Evolutionary conservation across 2,888 invertebrate species (phyloP), one percentile per base, ranked within the genome.

Genomic region (Amblyteles armatorius): DNA sequence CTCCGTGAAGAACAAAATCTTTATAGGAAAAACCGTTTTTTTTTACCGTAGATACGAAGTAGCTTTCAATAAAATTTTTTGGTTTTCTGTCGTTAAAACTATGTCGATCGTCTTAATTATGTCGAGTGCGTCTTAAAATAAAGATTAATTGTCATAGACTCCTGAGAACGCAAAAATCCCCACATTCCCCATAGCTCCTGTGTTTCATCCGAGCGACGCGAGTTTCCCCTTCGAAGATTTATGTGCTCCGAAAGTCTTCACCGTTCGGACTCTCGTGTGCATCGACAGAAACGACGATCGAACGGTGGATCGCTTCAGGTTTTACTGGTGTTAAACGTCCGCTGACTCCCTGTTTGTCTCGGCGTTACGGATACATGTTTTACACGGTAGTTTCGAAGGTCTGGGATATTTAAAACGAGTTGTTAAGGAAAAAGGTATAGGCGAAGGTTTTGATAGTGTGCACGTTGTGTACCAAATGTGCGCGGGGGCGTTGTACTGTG

Each of bases 321-420:
- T 55, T 67, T 52, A 40, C 33, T 50, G 55, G 71, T 60, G 65
- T 72, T 60, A 52, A 26, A 57, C 26, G 65, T 57, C 52, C 40
- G n/a, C 65, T 29, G 71, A 52, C n/a, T 65, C 44, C 11, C 29
- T 16, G 63, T 71, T 26, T 76, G 36, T 29, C 26, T 13, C 55
- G 19, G 71, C 16, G 26, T 11, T 13, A 63, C 36, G 33, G 65
- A 33, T 71, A 65, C 55, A 40, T 9, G 57, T 72, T 72, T 48
- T 40, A 57, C 63, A 16, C 36, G 50, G 55, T 67, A 80, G 73
- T 44, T 68, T 19, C 40, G 67, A 44, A 55, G 60, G 60, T 48
- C 48, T 60, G 65, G 22, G 67, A 71, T 74, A 63, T 82, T 82
- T 82, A 69, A 82, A 84, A 79, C 69, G 68, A 74, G 71, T 69